These are phyloP conservation scores for Lanius ludovicianus DNA, from an alignment of 2,113 vertebrate genomes.

Conservation along the genomic window DNA sequence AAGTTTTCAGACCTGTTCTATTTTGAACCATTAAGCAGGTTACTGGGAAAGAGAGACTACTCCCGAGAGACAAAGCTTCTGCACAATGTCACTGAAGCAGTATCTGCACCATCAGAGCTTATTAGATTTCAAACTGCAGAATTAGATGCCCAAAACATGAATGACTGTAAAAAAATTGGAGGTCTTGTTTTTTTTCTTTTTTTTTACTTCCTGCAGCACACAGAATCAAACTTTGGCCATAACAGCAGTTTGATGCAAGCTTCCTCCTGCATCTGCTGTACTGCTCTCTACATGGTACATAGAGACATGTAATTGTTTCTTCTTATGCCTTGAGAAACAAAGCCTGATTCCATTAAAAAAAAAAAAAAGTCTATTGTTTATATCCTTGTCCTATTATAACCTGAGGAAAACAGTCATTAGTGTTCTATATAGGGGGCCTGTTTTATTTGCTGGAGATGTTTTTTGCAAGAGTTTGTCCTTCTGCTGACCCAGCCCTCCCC, in stretches of 20 bases:
- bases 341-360: neutral
- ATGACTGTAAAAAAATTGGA: neutral
- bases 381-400: neutral
- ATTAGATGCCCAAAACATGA: neutral
- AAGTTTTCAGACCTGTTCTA: neutral
- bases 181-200: neutral
- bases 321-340: constrained; percentile 20
- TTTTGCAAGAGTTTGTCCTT: neutral
- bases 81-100: neutral
- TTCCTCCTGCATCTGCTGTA: neutral
- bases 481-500: neutral
- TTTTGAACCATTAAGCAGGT: neutral
- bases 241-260: neutral
- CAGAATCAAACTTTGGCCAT: neutral
- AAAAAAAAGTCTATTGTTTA: neutral
- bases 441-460: neutral
- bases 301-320: neutral
- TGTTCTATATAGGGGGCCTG: neutral
- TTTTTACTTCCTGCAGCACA: neutral
- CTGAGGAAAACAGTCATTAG: neutral
- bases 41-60: neutral
- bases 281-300: neutral
- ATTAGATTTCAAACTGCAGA: neutral
- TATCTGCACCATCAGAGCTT: neutral
- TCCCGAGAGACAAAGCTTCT: neutral